These are phyloP conservation scores for Brenthis ino DNA, from an alignment of 2,888 invertebrate genomes.

Conservation along the genomic window DNA sequence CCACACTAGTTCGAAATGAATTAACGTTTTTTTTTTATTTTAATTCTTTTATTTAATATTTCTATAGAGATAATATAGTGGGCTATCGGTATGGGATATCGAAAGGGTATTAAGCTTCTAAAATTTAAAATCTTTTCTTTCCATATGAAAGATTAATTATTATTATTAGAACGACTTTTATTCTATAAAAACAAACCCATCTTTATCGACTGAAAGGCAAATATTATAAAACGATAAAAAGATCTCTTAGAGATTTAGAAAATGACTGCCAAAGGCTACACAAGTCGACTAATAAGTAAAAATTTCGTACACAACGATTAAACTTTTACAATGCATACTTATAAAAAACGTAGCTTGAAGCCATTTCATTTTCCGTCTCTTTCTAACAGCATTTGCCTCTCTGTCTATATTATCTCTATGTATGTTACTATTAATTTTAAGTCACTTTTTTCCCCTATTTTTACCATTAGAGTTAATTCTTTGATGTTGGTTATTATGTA, in stretches of 20 bases:
- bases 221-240: background rate
- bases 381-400: conserved; percentile 1
- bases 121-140: no score
- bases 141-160: background rate
- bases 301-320: background rate
- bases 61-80: conserved; percentile 18
- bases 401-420: conserved; percentile 19
- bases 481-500: conserved; percentile 71
- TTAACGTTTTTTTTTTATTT: conserved; percentile 47
- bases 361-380: background rate
- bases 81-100: background rate
- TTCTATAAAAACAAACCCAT: background rate
- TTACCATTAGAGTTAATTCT: conserved; percentile 75
- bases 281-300: background rate
- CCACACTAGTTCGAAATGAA: conserved; percentile 38
- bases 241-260: background rate
- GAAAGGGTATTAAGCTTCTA: background rate
- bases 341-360: background rate
- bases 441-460: conserved; percentile 61
- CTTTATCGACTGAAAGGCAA: background rate
- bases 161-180: background rate
- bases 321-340: background rate
- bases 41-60: conserved; percentile 68
- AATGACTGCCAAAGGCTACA: background rate
- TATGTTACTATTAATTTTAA: conserved; percentile 76